phyloP scores from a whole-genome alignment of 2,888 invertebrate genomes.

The Drosophila mercatorum region DNA sequence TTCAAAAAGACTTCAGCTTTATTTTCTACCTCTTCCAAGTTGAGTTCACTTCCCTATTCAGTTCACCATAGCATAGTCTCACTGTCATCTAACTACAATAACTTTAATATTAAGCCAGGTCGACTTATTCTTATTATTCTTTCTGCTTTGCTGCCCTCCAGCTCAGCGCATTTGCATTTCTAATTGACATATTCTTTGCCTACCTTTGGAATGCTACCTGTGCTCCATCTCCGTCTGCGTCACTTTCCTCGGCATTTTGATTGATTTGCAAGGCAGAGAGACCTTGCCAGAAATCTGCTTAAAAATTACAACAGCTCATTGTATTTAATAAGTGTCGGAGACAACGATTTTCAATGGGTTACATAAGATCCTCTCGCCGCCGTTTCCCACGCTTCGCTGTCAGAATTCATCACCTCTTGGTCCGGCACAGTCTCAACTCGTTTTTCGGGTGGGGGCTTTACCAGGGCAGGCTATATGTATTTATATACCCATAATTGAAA shows the following conservation, averaged over 20 bases:
- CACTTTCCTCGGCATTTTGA: slow-evolving; percentile 22
- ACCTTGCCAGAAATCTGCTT: slow-evolving; percentile 58
- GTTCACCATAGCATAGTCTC: no score
- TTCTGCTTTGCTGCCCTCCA: slow-evolving; percentile 1
- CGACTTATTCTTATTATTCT: slow-evolving; percentile 1
- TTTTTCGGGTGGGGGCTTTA: slow-evolving; percentile 32
- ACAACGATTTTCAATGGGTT: slow-evolving; percentile 50
- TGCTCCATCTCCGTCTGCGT: background rate
- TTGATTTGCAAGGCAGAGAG: slow-evolving; percentile 48
- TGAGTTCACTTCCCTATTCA: background rate
- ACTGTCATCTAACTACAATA: background rate
- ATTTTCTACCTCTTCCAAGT: background rate
- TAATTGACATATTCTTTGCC: slow-evolving; percentile 45
- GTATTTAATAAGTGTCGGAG: slow-evolving; percentile 58
- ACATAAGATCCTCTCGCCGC: slow-evolving; percentile 54
- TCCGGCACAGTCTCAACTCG: background rate
- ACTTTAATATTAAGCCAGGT: background rate
- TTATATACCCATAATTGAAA: slow-evolving; percentile 61
- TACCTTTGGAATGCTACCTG: slow-evolving; percentile 1
- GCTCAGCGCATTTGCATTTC: slow-evolving; percentile 46
- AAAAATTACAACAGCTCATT: slow-evolving; percentile 73
- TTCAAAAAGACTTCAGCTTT: no score
- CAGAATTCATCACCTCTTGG: slow-evolving; percentile 53
- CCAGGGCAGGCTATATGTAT: background rate
- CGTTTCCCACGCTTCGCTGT: slow-evolving; percentile 70